Percentiles rank a stretch among this genome's conserved stretches.
These are phyloP conservation scores for Neuroterus valhalla DNA, from an alignment of 1,140 invertebrate genomes.

Conservation along the genomic window DNA sequence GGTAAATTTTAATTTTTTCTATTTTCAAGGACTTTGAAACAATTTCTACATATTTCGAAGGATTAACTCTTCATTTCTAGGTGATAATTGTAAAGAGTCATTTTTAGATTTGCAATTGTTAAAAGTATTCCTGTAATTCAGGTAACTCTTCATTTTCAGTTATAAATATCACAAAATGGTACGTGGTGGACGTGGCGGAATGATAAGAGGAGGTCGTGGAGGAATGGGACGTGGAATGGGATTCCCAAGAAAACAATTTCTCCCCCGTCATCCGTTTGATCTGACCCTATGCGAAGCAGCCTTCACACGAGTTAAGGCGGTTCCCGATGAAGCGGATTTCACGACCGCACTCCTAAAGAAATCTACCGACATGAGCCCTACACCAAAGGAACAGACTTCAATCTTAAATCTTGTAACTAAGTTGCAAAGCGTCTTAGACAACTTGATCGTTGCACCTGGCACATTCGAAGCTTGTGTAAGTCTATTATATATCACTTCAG, in stretches of 20 bases:
- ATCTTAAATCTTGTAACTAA: constrained; percentile 95
- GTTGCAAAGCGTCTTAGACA: constrained; percentile 93
- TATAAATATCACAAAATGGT: not conserved
- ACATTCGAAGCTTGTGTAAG: constrained; percentile 97
- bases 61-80: no score
- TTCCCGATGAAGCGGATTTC: constrained; percentile 87
- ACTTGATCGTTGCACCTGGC: constrained; percentile 93
- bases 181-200: constrained; percentile 75
- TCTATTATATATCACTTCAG: no score
- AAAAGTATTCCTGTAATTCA: no score
- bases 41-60: no score
- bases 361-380: constrained; percentile 92
- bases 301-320: constrained; percentile 90
- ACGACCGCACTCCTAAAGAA: constrained; percentile 93
- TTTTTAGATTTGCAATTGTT: no score
- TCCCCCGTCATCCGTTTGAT: constrained; percentile 93
- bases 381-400: constrained; percentile 90
- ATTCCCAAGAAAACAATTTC: constrained; percentile 81
- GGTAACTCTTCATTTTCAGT: not conserved
- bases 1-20: no score
- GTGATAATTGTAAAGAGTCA: no score
- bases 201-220: constrained; percentile 78
- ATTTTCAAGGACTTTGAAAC: no score
- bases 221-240: constrained; percentile 83
- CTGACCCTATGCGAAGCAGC: constrained; percentile 89